These are phyloP conservation scores for Oceanodroma leucorhoa DNA, from an alignment of 2,797 vertebrate species.

Conservation along the genomic window DNA sequence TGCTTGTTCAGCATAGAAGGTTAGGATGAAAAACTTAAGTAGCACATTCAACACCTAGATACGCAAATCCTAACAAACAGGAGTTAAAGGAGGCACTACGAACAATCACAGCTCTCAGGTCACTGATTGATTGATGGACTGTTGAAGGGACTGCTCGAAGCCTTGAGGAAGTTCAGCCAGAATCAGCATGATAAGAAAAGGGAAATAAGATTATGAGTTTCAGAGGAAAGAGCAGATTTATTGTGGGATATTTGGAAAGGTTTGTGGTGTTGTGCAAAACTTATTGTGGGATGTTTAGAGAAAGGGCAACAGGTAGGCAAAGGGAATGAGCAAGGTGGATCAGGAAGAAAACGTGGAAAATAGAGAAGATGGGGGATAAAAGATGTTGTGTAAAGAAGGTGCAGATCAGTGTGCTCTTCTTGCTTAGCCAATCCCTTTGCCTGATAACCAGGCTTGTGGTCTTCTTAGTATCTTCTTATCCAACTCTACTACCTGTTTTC, in stretches of 20 bases:
- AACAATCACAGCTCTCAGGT: neutral
- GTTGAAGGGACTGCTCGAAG: neutral
- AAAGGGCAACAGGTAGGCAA: neutral
- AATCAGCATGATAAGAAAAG: neutral
- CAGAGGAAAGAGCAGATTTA: neutral
- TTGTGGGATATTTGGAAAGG: neutral
- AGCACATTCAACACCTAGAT: neutral
- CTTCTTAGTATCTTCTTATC: neutral
- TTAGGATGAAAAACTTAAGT: neutral
- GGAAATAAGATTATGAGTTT: neutral
- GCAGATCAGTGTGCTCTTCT: neutral
- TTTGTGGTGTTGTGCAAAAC: neutral
- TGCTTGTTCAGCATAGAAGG: neutral
- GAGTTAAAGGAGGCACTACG: neutral
- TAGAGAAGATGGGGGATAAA: neutral
- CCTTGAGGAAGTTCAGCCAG: neutral
- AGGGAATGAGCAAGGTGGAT: neutral
- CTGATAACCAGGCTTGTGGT: neutral
- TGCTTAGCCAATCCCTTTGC: neutral
- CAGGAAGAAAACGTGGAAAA: neutral
- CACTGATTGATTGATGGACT: neutral
- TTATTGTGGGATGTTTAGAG: neutral
- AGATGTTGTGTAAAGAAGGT: neutral
- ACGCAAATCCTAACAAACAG: neutral
- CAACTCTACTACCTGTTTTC: neutral